phyloP scores from a whole-genome alignment of 2,888 invertebrate genomes.

The Gari tellinella region DNA sequence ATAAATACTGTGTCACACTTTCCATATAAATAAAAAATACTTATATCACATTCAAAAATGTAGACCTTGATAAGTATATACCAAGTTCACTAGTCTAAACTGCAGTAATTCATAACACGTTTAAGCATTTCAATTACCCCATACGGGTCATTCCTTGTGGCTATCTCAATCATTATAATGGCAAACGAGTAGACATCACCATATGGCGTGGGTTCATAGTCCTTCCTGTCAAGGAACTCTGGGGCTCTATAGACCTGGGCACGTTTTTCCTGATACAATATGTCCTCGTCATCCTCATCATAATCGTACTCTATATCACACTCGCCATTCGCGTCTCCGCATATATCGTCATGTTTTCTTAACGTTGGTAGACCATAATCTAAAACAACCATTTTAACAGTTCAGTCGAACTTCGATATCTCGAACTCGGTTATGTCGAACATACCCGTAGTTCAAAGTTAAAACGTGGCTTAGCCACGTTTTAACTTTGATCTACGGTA shows the following conservation, averaged over 20 bases:
- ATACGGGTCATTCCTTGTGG: constrained; percentile 76
- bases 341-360: constrained; percentile 54
- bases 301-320: constrained; percentile 6
- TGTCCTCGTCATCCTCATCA: constrained; percentile 46
- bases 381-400: constrained; percentile 79
- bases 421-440: no score
- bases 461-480: no score
- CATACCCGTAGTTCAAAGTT: no score
- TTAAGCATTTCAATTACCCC: no score
- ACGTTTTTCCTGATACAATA: constrained; percentile 49
- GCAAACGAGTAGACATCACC: constrained; percentile 78
- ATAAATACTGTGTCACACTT: no score
- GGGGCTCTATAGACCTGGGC: constrained; percentile 75
- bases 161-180: constrained; percentile 79
- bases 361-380: constrained; percentile 70
- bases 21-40: no score
- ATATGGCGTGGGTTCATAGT: constrained; percentile 36
- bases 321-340: neutral
- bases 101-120: no score
- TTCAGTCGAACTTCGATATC: constrained; percentile 81
- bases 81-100: no score
- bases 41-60: no score
- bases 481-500: constrained; percentile 79
- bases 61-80: no score
- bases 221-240: constrained; percentile 50